These are phyloP conservation scores for Tetrao urogallus DNA, from an alignment of 2,113 vertebrate species.

Conservation along the genomic window DNA sequence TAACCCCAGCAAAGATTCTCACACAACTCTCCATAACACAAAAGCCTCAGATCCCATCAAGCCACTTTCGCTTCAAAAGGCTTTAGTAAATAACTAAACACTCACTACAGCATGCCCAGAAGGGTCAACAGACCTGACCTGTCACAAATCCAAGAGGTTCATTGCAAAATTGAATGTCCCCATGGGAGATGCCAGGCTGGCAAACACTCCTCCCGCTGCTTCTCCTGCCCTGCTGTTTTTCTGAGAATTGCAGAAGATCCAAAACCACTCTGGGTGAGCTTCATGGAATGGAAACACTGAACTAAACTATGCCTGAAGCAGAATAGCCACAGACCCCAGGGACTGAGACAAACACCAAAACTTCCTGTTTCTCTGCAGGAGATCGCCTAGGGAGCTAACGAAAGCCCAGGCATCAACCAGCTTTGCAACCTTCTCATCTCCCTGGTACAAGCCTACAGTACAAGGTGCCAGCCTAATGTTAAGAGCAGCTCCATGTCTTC, in stretches of 20 bases:
- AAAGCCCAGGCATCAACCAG: neutral
- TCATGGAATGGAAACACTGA: rapidly evolving
- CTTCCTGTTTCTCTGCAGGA: neutral
- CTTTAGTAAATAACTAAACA: conserved; percentile 68
- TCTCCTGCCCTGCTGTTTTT: neutral
- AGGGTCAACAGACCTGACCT: conserved; percentile 54
- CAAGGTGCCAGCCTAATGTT: neutral
- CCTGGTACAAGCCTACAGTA: neutral
- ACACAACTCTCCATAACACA: conserved; percentile 27
- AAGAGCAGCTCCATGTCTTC: neutral
- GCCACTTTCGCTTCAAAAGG: conserved; percentile 64
- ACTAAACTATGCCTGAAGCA: neutral
- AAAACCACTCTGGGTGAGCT: neutral
- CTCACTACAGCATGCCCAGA: conserved; percentile 32
- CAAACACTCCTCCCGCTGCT: neutral
- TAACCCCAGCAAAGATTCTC: conserved; percentile 67
- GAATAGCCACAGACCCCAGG: rapidly evolving
- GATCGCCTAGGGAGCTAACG: too few species aligned
- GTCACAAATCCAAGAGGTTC: conserved; percentile 36
- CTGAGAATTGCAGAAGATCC: neutral
- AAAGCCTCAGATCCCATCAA: conserved; percentile 57
- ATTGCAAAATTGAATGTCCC: neutral
- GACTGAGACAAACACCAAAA: neutral
- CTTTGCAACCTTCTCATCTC: neutral
- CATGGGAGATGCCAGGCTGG: neutral